Percentiles rank a stretch among this genome's conserved stretches.
phyloP scores from a whole-genome alignment of 2,888 invertebrate genomes.

The Melieria omissa region DNA sequence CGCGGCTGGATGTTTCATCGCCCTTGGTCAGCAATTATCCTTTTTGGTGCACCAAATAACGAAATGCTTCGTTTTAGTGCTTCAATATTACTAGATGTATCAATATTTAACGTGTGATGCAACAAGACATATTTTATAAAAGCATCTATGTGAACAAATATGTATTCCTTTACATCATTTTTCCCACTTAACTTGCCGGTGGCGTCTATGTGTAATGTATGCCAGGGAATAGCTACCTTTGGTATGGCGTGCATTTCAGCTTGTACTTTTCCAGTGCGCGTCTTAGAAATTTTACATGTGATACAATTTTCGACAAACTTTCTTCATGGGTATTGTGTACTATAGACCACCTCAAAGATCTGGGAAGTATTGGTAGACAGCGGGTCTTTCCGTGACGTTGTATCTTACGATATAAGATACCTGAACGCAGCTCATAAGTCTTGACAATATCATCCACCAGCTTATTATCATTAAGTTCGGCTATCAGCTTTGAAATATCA shows the following conservation, averaged over 20 bases:
- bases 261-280: slow-evolving; percentile 22
- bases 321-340: not conserved
- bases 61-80: slow-evolving; percentile 22
- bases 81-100: slow-evolving; percentile 25
- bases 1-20: slow-evolving; percentile 29
- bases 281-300: not conserved
- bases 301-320: too few species aligned
- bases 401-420: slow-evolving; percentile 37
- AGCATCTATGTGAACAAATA: slow-evolving; percentile 27
- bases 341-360: not conserved
- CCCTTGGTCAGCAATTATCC: slow-evolving; percentile 38
- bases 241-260: slow-evolving; percentile 44
- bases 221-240: slow-evolving; percentile 42
- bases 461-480: not conserved
- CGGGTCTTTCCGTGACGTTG: slow-evolving; percentile 41
- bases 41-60: slow-evolving; percentile 29
- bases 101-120: slow-evolving; percentile 28
- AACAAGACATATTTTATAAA: slow-evolving; percentile 23
- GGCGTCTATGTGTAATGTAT: slow-evolving; percentile 34
- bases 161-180: slow-evolving; percentile 26
- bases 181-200: slow-evolving; percentile 29
- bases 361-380: slow-evolving; percentile 5
- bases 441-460: not conserved
- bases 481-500: not conserved
- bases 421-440: slow-evolving; percentile 17